Percentiles rank a stretch among this genome's conserved stretches.
phyloP scores from a whole-genome alignment of 2,888 invertebrate species.

The Andrena bucephala region DNA sequence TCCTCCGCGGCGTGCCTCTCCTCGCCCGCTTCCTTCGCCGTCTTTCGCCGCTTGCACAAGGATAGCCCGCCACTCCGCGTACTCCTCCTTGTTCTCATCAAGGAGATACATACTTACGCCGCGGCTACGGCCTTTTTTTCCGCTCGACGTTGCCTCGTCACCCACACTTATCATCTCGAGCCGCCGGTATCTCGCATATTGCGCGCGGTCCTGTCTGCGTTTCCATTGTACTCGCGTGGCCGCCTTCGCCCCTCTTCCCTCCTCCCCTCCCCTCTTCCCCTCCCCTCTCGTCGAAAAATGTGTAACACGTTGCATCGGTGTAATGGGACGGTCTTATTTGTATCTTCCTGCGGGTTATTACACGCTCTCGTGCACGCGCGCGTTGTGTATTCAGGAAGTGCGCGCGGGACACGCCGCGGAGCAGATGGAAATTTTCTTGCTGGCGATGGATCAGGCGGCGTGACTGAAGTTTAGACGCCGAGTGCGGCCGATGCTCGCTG shows the following conservation, averaged over 20 bases:
- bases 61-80: slow-evolving; percentile 55
- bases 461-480: background rate
- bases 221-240: slow-evolving; percentile 53
- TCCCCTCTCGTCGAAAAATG: slow-evolving; percentile 59
- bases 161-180: slow-evolving; percentile 67
- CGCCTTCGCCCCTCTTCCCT: background rate
- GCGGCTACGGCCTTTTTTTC: slow-evolving; percentile 62
- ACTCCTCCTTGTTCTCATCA: slow-evolving; percentile 71
- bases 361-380: slow-evolving; percentile 54
- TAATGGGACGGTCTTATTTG: slow-evolving; percentile 66
- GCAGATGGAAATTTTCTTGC: slow-evolving; percentile 13
- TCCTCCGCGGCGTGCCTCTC: slow-evolving; percentile 35
- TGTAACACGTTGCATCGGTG: slow-evolving; percentile 64
- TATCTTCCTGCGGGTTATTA: slow-evolving; percentile 64
- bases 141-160: slow-evolving; percentile 67
- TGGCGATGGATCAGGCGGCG: background rate
- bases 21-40: slow-evolving; percentile 3
- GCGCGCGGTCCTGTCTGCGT: slow-evolving; percentile 39
- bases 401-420: background rate
- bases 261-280: background rate
- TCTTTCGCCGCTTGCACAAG: slow-evolving; percentile 61
- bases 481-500: too few relatives aligned
- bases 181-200: slow-evolving; percentile 45
- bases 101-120: slow-evolving; percentile 62
- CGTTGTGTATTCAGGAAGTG: slow-evolving; percentile 55